Evolutionary conservation across 2,888 invertebrate genomes (phyloP), one percentile per base, ranked within the genome.

Genomic region (Amphiduros pacificus): DNA sequence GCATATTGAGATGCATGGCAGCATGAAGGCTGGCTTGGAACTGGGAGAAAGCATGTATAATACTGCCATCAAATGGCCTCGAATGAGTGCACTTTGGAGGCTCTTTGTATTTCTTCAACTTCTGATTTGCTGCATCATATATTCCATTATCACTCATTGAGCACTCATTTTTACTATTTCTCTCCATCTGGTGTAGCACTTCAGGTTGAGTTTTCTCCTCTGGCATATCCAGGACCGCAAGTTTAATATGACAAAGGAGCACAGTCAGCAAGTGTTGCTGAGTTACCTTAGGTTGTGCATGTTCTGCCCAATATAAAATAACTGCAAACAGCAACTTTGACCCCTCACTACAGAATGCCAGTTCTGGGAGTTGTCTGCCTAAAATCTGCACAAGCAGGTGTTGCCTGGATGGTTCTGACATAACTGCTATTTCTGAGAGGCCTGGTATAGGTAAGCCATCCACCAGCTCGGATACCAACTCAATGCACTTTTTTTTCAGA

Each of bases 1-100:
- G 62, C 52, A 74, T 71, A 69, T 81, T 79, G n/a, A 82, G 63
- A 58, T 75, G 70, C 14, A 72, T 57, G 1, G 70, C 55, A 31
- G 74, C 74, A 2, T 73, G 60, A 11, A 77, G 63, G 52, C 77
- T 77, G 1, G 79, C 67, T 60, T 83, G 82, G 50, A 79, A 75
- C 68, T 82, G 80, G 17, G 77, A 71, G 50, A 77, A 77, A 22
- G 71, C 74, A 66, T 83, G 82, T 41, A 75, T 60, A 28, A 70
- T 57, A 4, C 55, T 36, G 2, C 69, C 55, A 22, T 74, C 65
- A 6, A 75, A 67, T 6, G 54, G 63, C 49, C 68, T 67, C n/a
- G 64, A 69, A 36, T 62, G 48, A 53, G 66, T 72, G 28, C 70
- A 62, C 22, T 55, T 32, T 9, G 70, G 70, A 11, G 57, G 55